Conservation (phyloP, 2,113 vertebrate species). For the Paracyprichromis sp. region DNA sequence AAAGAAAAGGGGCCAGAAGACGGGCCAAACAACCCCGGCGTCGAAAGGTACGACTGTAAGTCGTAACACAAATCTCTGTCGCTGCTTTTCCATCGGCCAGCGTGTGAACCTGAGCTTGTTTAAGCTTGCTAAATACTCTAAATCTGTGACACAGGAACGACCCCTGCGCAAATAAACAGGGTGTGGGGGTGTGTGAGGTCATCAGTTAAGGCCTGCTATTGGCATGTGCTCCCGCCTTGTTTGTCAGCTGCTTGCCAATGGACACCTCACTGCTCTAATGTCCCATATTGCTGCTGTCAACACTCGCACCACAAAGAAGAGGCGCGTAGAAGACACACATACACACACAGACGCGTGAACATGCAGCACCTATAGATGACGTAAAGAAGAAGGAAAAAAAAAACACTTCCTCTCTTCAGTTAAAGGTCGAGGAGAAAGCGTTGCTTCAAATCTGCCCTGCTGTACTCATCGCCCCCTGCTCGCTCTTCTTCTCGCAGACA, state of each 20-base stretch:
- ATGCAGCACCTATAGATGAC: constrained; percentile 17
- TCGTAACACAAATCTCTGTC: constrained; percentile 32
- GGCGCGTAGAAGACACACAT: background rate
- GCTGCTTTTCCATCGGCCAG: constrained; percentile 10
- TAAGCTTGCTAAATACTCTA: constrained; percentile 63
- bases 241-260: constrained; percentile 64
- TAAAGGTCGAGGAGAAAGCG: constrained; percentile 13
- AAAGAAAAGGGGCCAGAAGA: constrained; percentile 1
- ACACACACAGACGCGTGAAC: background rate
- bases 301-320: constrained; percentile 6
- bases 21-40: constrained; percentile 8
- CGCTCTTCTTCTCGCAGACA: constrained; percentile 34
- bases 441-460: constrained; percentile 3
- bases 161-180: constrained; percentile 40
- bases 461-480: constrained; percentile 4
- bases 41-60: constrained; percentile 20
- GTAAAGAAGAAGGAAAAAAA: background rate
- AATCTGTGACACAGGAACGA: constrained; percentile 43
- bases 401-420: background rate
- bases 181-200: constrained; percentile 54
- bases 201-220: constrained; percentile 57
- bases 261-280: constrained; percentile 42
- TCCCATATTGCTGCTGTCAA: constrained; percentile 58
- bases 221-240: constrained; percentile 50
- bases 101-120: constrained; percentile 54